Base-by-base conservation (phyloP, 1,140 invertebrate genomes). In the Onthophagus taurus region DNA sequence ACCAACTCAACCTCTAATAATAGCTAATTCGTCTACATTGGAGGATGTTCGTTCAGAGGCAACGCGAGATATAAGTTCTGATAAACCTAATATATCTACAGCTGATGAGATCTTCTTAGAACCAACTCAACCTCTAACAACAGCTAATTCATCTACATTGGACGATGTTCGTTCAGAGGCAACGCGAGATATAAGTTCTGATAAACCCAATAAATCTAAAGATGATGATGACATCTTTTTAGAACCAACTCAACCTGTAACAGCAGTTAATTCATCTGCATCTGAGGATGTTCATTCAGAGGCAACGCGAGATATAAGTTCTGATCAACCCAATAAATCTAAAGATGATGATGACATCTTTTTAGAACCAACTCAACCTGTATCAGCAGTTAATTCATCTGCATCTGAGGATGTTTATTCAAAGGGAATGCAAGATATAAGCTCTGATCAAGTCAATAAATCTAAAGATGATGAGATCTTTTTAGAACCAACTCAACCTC, bases 291-390 rank as follows among this genome's bases (percentile, higher is more conserved):
- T 6, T 4, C 13, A 14, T 16, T 9, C 13, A 11, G 31, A 9
- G 1, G 13, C 8, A 12, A 26, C 6, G 6, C 6, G 23, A 7
- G 23, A 26, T 7, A n/a, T 7, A 26, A 26, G 6, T 26, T 26
- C n/a, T 6, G 23, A 26, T 7, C 6, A 26, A 26, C 6, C 6
- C n/a, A 26, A 7, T 26, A n/a, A 6, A 26, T 7, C 6, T n/a
- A 26, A n/a, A 26, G 34, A 16, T 17, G 38, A 42, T 30, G 23
- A 42, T 12, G 21, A n/a, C n/a, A 20, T 42, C 5, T 42, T 42
- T 14, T 18, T 42, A 17, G 29, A 42, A 19, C 41, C 41, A 2
- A 42, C 41, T 20, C 41, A 42, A 33, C 18, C 21, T 21, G 21
- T 33, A 6, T 8, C 21, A 18, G n/a, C n/a, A n/a, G n/a, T n/a